A percentile compares a stretch with the other conserved stretches of the same genome.
Conservation (phyloP, 2,113 vertebrate species). For the Protobothrops flavoviridis region DNA sequence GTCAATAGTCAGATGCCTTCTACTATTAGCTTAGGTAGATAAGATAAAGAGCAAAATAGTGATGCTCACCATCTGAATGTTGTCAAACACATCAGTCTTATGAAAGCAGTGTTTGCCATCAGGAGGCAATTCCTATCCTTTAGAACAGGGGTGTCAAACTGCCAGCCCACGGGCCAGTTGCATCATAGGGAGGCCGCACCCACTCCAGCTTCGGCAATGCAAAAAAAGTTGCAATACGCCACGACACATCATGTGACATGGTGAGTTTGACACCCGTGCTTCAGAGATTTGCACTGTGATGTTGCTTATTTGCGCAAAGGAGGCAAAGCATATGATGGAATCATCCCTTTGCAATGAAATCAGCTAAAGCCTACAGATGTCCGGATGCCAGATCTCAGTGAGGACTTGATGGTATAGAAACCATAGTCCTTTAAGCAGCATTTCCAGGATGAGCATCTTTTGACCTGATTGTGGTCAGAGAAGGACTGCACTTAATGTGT, state of each 20-base stretch:
- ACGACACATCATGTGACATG: too few species aligned
- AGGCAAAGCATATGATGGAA: background rate
- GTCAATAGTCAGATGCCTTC: background rate
- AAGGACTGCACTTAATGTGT: background rate
- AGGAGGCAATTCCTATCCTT: background rate
- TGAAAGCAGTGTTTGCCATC: background rate
- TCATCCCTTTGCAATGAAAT: background rate
- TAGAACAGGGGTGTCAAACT: too few species aligned
- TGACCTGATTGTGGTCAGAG: background rate
- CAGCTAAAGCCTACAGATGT: background rate
- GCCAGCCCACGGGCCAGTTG: too few species aligned
- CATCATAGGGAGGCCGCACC: too few species aligned
- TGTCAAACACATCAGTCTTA: background rate
- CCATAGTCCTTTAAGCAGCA: background rate
- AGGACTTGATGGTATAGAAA: background rate
- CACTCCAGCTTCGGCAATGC: too few species aligned
- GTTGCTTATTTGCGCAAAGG: background rate
- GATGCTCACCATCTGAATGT: background rate
- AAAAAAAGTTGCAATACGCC: too few species aligned
- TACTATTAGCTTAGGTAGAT: background rate
- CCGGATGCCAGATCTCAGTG: background rate
- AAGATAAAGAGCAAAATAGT: background rate
- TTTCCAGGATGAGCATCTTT: background rate
- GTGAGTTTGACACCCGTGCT: too few species aligned
- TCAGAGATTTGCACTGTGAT: background rate